Evolutionary conservation across 2,113 vertebrate genomes (phyloP), one percentile per base, ranked within the genome.

Genomic region (Zosterops japonicus): DNA sequence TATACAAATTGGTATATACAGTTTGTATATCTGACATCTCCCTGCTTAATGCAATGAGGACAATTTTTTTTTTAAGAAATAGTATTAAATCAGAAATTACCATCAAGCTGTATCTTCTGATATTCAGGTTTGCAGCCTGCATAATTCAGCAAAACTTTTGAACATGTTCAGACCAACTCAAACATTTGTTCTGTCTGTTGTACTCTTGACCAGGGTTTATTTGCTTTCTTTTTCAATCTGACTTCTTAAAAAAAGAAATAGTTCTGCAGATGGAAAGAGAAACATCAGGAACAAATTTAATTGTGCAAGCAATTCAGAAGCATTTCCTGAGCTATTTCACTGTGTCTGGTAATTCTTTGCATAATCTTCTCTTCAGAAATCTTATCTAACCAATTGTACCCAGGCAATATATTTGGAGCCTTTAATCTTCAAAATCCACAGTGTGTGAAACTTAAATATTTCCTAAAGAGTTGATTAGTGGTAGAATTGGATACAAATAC

Each of bases 361-460:
- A 39, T 92, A 91, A 89, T 89, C 86, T 94, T 87, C 69, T 87
- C 56, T 90, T 94, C 64, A 77, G 76, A 93, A 95, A 83, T 90
- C 67, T 89, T 93, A 94, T 64, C 90, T 95, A 93, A 94, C 83
- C 83, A 84, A 21, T 78, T 72, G 76, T 92, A 86, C 88, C 71
- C 49, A 83, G 69, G 85, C 90, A 88, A 68, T 76, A 49, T 63
- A 41, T 83, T 92, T 93, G 88, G 52, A 93, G 72, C 60, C 52
- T 68, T 90, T 95, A 90, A 94, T 95, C 92, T 94, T 90, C 60
- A 90, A 96, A 96, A 92, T 91, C 68, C 92, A 50, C 29, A 52
- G 20, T 0, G 4, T 92, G 59, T 90, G 80, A 92, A 96, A 92
- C 86, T 77, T 86, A 14, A 75, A 93, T 83, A 36, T 81, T 93